These are phyloP conservation scores for Thera obeliscata DNA, from an alignment of 2,888 invertebrate genomes.

Conservation along the genomic window DNA sequence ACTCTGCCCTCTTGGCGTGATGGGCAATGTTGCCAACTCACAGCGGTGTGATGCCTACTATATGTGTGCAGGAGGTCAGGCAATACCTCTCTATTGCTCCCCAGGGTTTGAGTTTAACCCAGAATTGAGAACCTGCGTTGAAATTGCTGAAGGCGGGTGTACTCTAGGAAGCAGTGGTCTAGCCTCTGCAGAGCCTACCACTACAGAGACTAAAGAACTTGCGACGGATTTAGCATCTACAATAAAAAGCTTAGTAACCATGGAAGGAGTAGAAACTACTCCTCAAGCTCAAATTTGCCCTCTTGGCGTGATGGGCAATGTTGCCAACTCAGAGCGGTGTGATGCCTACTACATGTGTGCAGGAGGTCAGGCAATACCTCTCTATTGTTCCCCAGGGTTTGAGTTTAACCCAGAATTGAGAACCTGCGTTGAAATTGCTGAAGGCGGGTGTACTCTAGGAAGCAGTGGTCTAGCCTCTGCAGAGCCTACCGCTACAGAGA, in stretches of 20 bases:
- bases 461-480: too few species aligned
- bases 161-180: conserved; percentile 21
- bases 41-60: conserved; percentile 4
- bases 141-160: conserved; percentile 41
- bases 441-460: conserved; percentile 40
- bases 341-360: conserved; percentile 5
- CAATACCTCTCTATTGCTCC: background rate
- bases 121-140: conserved; percentile 25
- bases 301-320: background rate
- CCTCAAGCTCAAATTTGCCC: background rate
- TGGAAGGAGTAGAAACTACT: background rate
- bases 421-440: conserved; percentile 37
- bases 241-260: background rate
- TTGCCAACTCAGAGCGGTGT: conserved; percentile 3
- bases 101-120: background rate
- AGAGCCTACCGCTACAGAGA: background rate
- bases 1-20: background rate
- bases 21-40: conserved; percentile 2
- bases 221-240: background rate
- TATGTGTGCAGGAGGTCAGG: background rate
- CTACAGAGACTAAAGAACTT: background rate
- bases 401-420: background rate
- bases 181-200: background rate
- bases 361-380: conserved; percentile 1
- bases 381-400: background rate